phyloP scores from a whole-genome alignment of 2,113 vertebrate genomes.

The Indicator maculatus region DNA sequence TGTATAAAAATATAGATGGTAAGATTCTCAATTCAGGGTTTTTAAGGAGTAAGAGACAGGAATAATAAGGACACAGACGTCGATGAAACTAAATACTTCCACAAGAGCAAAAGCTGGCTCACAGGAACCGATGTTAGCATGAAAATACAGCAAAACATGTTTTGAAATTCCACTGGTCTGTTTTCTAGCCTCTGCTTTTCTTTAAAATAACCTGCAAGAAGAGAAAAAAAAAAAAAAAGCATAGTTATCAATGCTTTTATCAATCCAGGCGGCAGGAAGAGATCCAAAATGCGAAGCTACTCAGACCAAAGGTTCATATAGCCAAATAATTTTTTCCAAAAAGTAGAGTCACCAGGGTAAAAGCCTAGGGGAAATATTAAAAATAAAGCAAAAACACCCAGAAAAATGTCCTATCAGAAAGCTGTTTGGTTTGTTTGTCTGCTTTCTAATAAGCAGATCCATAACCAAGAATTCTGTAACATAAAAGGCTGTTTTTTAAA shows the following conservation, averaged over 20 bases:
- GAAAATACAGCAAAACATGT: not conserved
- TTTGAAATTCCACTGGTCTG: conserved; percentile 45
- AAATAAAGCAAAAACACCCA: not conserved
- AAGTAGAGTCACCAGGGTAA: not conserved
- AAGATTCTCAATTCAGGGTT: not conserved
- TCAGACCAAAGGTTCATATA: not conserved
- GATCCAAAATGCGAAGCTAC: not conserved
- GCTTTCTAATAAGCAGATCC: not conserved
- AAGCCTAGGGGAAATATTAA: not conserved
- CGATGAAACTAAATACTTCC: not conserved
- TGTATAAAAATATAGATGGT: not conserved
- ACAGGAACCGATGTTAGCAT: not conserved
- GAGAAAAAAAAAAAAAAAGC: not conserved
- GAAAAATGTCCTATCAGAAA: not conserved
- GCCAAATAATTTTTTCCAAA: not conserved
- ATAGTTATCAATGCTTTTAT: conserved; percentile 24
- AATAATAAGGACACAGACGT: not conserved
- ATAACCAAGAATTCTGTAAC: not conserved
- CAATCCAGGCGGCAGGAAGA: not conserved
- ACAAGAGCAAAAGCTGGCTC: not conserved
- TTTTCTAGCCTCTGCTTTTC: conserved; percentile 80
- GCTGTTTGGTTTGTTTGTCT: too few relatives aligned
- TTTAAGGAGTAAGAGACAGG: not conserved
- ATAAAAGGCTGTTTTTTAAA: not conserved
- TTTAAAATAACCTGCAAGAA: conserved; percentile 78